Evolutionary conservation across 1,140 invertebrate genomes (phyloP).

Genomic region (Diachasmimorpha longicaudata): DNA sequence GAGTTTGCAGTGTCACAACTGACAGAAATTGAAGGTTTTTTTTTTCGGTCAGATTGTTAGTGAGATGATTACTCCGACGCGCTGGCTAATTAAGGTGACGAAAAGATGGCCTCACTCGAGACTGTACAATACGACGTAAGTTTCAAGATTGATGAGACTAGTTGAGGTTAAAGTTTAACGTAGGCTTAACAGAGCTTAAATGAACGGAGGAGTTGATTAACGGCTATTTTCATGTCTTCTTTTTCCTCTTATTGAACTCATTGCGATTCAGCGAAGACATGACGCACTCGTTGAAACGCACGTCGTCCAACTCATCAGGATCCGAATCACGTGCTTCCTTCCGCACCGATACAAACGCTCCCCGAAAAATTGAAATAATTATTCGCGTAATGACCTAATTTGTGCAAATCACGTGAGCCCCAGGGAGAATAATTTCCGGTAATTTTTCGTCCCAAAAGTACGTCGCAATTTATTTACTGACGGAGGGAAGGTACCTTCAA

Average conservation of each 20-base stretch:
- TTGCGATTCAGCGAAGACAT: neutral
- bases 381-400: neutral
- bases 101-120: neutral
- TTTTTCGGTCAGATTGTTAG: neutral
- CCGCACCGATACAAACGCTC: no score
- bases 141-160: neutral
- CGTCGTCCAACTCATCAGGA: constrained; percentile 10
- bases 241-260: neutral
- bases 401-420: no score
- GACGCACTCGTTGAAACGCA: neutral
- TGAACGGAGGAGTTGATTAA: neutral
- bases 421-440: no score
- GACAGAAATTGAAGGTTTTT: neutral
- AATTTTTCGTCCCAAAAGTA: no score
- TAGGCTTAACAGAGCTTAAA: neutral
- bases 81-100: neutral
- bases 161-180: neutral
- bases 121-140: neutral
- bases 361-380: no score
- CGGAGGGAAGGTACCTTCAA: no score
- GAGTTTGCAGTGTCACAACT: no score
- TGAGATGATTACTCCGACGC: neutral
- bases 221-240: neutral
- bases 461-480: no score
- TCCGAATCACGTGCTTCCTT: constrained; percentile 25